Base-by-base conservation (phyloP, 2,888 invertebrate genomes). In the Myopa tessellatipennis region DNA sequence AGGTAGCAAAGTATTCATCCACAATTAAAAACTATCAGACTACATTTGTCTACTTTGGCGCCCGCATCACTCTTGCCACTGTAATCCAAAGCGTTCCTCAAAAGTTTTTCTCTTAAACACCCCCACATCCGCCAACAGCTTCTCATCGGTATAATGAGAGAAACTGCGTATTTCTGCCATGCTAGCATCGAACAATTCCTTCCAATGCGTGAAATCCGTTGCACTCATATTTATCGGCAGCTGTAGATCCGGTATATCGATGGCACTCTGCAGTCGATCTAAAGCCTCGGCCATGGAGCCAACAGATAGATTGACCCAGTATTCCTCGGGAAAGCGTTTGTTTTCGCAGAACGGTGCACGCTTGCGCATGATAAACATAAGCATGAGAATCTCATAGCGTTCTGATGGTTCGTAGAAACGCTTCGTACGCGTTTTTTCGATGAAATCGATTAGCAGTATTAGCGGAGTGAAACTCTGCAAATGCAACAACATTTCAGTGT, bases 311-410 rank as follows among this genome's bases (percentile, higher is more conserved):
- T 87, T 87, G 1, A 86, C 87, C 87, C 87, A 87, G 73, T 87
- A 87, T 63, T 87, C 87, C 6, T 84, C 85, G n/a, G 86, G 86
- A 78, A 86, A 87, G n/a, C 86, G 85, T 73, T 86, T 86, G 61
- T 87, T 87, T 81, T 87, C 87, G 71, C 86, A 87, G 72, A 87
- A 87, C 8, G 86, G 86, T 78, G 86, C 86, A 0, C 85, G 84
- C 71, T 85, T 85, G 12, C 87, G 84, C 83, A 87, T 84, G 26
- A 87, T 85, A 55, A 85, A 87, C 3, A 87, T 85, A 18, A 87
- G 78, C 87, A 87, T 87, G 4, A 85, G 79, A 16, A 87, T 86
- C 77, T 86, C 86, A 38, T 87, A 87, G 16, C 86, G 87, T 76
- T 87, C 86, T 18, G 85, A 84, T 68, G 85, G 84, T 77, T 87